Conservation (phyloP, 2,888 invertebrate species). For the Netelia virgata region DNA sequence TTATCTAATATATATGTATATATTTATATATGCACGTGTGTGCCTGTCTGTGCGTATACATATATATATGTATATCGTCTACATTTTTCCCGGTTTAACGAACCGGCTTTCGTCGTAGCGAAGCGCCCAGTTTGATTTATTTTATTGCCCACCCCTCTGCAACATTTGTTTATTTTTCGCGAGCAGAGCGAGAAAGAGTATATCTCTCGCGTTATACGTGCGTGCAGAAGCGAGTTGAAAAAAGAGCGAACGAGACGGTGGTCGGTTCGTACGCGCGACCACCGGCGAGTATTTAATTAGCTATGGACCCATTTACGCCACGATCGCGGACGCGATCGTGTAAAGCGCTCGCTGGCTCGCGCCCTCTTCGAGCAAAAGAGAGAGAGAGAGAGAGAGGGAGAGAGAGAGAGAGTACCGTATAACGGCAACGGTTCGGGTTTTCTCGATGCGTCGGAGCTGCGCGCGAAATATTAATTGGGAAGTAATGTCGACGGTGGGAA, state of each 20-base stretch:
- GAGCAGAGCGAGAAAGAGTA: conserved; percentile 25
- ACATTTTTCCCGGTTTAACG: conserved; percentile 51
- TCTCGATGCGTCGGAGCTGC: conserved; percentile 43
- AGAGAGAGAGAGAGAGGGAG: conserved; percentile 37
- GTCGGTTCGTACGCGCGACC: conserved; percentile 33
- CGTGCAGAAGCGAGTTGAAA: neutral
- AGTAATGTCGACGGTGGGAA: conserved; percentile 78
- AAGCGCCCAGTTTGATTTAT: conserved; percentile 44
- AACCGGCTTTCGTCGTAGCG: conserved; percentile 43
- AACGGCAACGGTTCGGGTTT: conserved; percentile 32
- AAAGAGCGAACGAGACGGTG: conserved; percentile 30
- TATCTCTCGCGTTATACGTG: conserved; percentile 23
- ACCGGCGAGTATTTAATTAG: conserved; percentile 62
- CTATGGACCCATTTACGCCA: conserved; percentile 61
- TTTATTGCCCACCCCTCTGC: conserved; percentile 38
- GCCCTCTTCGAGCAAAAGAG: neutral
- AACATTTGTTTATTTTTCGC: conserved; percentile 55
- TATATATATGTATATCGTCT: conserved; percentile 24
- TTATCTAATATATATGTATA: conserved; percentile 5
- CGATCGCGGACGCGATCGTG: conserved; percentile 59
- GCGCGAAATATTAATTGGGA: conserved; percentile 78
- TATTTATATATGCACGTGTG: conserved; percentile 8
- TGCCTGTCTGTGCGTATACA: neutral
- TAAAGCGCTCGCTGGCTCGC: conserved; percentile 41
- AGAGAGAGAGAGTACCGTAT: conserved; percentile 18